Conservation (phyloP, 2,113 vertebrate genomes). For the Osmerus mordax region DNA sequence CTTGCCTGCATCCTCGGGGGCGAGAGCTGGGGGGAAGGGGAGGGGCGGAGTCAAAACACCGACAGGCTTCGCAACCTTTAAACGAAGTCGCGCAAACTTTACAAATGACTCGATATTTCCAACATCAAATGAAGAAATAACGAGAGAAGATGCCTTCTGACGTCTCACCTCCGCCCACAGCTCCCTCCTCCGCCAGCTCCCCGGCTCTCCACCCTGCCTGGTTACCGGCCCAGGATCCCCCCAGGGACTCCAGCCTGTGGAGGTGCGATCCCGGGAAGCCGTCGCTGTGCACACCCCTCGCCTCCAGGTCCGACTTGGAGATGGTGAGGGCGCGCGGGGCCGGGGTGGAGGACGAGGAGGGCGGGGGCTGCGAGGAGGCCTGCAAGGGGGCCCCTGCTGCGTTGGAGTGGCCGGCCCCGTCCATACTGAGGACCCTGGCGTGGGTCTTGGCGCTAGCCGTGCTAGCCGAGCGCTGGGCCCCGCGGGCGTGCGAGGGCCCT, state of each 20-base stretch:
- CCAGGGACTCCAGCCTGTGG: conserved; percentile 73
- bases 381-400: conserved; percentile 45
- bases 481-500: conserved; percentile 68
- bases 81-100: no score
- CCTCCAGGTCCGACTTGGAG: conserved; percentile 88
- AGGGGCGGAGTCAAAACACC: no score
- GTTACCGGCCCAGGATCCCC: conserved; percentile 77
- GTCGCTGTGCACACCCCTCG: conserved; percentile 63
- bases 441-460: conserved; percentile 87
- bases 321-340: conserved; percentile 73
- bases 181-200: conserved; percentile 79
- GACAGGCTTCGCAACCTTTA: no score
- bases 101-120: no score
- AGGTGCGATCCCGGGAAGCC: conserved; percentile 64
- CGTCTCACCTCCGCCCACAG: conserved; percentile 82
- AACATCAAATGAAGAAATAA: background rate
- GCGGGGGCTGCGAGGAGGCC: conserved; percentile 63
- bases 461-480: conserved; percentile 83
- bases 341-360: conserved; percentile 64
- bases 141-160: background rate
- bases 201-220: conserved; percentile 78
- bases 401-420: conserved; percentile 70
- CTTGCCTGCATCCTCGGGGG: conserved; percentile 72
- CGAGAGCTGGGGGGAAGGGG: conserved; percentile 47
- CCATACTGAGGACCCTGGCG: conserved; percentile 85